Base-by-base conservation (phyloP, 2,113 vertebrate species). In the Boulengeromyrus knoepffleri region DNA sequence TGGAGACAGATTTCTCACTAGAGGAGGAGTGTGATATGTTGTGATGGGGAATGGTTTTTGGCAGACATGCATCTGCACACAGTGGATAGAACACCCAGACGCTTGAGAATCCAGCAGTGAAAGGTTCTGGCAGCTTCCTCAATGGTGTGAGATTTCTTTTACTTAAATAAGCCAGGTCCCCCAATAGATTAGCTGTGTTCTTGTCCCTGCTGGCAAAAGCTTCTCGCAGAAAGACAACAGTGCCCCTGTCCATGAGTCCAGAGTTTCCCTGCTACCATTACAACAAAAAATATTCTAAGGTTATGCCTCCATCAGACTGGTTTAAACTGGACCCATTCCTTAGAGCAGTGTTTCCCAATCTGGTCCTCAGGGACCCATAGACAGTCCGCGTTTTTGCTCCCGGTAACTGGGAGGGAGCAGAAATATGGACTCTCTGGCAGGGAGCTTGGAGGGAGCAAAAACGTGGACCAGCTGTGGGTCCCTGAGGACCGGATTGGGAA, bases 271-370 rank as follows among this genome's bases (percentile, higher is more conserved):
- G 83, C 83, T 47, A n/a, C 45, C 83, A 45, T 47, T 47, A 9
- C 45, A 47, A 27, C 83, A 47, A 42, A 85, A 85, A 45, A n/a
- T 9, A 42, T 47, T 21, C 83, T n/a, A 17, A 85, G 45, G 24
- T 85, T 85, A 85, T 85, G 83, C 83, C 83, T 85, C 24, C 83
- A 85, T n/a, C 45, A 46, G 15, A 45, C 39, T 85, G 83, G 83
- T 24, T 85, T 47, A 85, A 45, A 47, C 3, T 47, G 39, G 42
- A 47, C 36, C 39, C 5, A 85, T 85, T 24, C 80, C 80, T 84
- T 84, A 47, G 21, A 58, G 21, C 5, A 58, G 56, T 8, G 21
- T 24, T 24, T 58, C 21, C 56, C 19, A 58, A 58, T 58, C 5
- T 24, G 5, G 53, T 56, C 53, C 5, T 56, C 19, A 24, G 53